Conservation (phyloP, 2,797 vertebrate species). For the Dromococcyx pavoninus region DNA sequence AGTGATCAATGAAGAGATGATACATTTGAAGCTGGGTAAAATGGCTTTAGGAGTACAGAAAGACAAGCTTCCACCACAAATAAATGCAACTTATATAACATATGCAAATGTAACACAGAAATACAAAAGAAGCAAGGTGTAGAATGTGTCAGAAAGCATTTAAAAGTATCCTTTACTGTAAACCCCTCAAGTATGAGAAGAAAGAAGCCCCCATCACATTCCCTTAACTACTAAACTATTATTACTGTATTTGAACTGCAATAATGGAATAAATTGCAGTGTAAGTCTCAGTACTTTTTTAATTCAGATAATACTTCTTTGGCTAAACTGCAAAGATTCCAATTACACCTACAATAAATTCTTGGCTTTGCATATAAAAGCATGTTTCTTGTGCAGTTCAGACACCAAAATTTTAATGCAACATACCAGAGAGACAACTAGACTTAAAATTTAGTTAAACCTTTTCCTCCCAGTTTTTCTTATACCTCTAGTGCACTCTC, state of each 20-base stretch:
- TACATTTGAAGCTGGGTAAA: background rate
- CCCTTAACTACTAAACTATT: background rate
- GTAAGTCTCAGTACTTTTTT: background rate
- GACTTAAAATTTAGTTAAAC: background rate
- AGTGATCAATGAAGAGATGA: background rate
- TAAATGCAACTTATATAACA: background rate
- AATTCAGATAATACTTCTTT: background rate
- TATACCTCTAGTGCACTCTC: background rate
- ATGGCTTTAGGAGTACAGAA: background rate
- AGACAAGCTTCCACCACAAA: background rate
- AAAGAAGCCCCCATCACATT: rapidly evolving
- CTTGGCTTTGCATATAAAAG: background rate
- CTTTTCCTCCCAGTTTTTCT: background rate
- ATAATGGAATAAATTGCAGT: background rate
- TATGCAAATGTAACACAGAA: background rate
- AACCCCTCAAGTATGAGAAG: background rate
- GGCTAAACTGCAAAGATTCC: background rate
- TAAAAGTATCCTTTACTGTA: background rate
- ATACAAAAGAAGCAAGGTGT: background rate
- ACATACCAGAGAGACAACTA: background rate
- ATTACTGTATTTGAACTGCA: background rate
- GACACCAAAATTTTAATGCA: background rate
- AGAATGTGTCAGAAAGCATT: background rate
- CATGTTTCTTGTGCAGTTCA: background rate
- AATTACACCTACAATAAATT: background rate